phyloP scores from a whole-genome alignment of 1,140 invertebrate species.

The Drosophila murphyi region DNA sequence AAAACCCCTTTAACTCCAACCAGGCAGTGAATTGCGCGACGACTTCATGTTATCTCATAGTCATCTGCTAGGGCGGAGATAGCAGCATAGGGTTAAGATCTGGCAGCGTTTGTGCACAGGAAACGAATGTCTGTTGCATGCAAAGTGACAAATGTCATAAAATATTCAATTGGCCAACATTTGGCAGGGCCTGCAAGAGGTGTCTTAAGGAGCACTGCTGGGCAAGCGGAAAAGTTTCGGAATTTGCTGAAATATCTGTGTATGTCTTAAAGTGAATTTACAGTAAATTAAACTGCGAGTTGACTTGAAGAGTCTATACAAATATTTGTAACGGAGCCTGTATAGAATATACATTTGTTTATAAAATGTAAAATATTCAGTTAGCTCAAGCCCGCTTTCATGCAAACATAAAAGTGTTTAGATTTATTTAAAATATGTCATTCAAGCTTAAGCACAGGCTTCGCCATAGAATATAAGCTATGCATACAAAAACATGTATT shows the following conservation, averaged over 20 bases:
- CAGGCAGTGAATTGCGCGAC: constrained; percentile 52
- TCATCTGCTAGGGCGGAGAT: constrained; percentile 16
- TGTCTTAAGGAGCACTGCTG: constrained; percentile 17
- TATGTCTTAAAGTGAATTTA: background rate
- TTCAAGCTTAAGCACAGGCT: background rate
- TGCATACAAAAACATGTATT: background rate
- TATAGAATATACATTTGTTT: too few relatives aligned
- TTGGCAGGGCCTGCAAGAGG: constrained; percentile 13
- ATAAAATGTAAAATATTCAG: background rate
- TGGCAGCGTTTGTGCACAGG: constrained; percentile 64
- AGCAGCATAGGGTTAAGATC: constrained; percentile 37
- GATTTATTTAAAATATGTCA: background rate
- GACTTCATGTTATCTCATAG: constrained; percentile 19
- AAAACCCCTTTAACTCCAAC: constrained; percentile 19
- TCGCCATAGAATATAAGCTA: background rate
- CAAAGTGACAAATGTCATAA: constrained; percentile 77
- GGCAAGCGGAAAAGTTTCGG: background rate
- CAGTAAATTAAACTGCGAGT: background rate
- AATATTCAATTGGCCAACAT: constrained; percentile 74
- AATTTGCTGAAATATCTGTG: background rate
- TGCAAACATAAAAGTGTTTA: too few relatives aligned
- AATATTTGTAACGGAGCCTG: background rate
- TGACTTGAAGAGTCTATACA: background rate
- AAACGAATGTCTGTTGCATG: constrained; percentile 78
- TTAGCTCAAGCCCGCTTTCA: too few relatives aligned